Percentiles rank a stretch among this genome's conserved stretches.
Evolutionary conservation across 1,140 invertebrate species (phyloP).

Genomic region (Drosophila parabipectinata): DNA sequence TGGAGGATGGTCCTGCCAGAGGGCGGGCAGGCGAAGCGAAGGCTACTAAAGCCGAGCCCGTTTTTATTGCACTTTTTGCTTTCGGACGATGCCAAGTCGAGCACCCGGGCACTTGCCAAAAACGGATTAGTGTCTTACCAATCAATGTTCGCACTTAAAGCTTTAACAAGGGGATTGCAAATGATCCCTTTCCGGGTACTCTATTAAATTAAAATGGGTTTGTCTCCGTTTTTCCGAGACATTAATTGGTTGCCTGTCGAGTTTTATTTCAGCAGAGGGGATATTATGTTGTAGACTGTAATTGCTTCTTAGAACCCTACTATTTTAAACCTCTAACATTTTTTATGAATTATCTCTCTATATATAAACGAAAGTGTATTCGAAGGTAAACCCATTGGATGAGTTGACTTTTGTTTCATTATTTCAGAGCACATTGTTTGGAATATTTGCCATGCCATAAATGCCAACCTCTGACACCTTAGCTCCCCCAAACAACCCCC

Average conservation of each 20-base stretch:
- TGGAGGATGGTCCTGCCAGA: neutral
- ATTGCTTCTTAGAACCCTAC: too few relatives aligned
- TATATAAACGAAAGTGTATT: neutral
- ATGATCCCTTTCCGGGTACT: slow-evolving; percentile 22
- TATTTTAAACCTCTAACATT: too few relatives aligned
- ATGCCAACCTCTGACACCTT: slow-evolving; percentile 51
- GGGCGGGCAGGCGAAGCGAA: neutral
- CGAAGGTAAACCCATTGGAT: neutral
- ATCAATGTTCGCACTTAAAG: slow-evolving; percentile 75
- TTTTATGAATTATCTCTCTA: too few relatives aligned
- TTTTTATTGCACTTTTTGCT: slow-evolving; percentile 76
- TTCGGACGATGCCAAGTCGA: slow-evolving; percentile 59
- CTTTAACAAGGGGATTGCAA: slow-evolving; percentile 45
- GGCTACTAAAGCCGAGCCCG: slow-evolving; percentile 17
- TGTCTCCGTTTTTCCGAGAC: slow-evolving; percentile 1
- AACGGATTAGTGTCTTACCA: slow-evolving; percentile 76
- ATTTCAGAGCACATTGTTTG: slow-evolving; percentile 57
- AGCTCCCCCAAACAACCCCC: neutral
- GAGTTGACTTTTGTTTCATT: slow-evolving; percentile 13
- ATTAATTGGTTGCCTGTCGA: neutral
- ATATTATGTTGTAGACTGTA: neutral
- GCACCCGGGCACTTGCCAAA: slow-evolving; percentile 71
- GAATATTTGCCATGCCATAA: slow-evolving; percentile 59
- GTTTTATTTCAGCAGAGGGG: neutral
- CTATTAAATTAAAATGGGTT: slow-evolving; percentile 28